Percentiles rank a stretch among this genome's conserved stretches.
Conservation (phyloP, 2,113 vertebrate genomes). For the Podarcis cretensis region DNA sequence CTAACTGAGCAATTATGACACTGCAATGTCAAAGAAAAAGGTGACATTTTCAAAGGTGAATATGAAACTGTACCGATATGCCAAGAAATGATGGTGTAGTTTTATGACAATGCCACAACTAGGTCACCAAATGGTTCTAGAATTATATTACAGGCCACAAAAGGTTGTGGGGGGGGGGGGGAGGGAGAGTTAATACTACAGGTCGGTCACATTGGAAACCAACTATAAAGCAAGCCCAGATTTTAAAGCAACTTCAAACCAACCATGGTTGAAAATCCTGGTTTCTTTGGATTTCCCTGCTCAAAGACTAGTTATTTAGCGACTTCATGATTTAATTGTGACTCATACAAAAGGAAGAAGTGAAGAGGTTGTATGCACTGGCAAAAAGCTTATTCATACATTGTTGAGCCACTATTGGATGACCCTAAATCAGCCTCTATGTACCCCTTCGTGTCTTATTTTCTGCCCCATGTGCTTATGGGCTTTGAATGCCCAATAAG, state of each 20-base stretch:
- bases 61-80: neutral
- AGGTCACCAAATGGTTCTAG: neutral
- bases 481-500: too few relatives aligned
- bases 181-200: neutral
- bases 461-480: neutral
- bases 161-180: neutral
- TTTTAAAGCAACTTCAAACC: too few relatives aligned
- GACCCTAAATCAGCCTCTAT: too few relatives aligned
- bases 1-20: neutral
- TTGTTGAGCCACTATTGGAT: too few relatives aligned
- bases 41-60: neutral
- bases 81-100: neutral
- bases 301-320: neutral
- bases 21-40: conserved; percentile 20
- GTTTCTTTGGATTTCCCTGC: too few relatives aligned
- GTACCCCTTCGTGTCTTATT: neutral
- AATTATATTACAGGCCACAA: neutral
- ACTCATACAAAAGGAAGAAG: neutral
- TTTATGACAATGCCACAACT: neutral
- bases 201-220: neutral
- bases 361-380: neutral
- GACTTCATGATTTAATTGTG: neutral
- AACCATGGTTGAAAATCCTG: neutral
- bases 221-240: neutral
- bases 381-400: neutral